phyloP scores from a whole-genome alignment of 2,113 vertebrate genomes.

The Gallinago paraguaiae region DNA sequence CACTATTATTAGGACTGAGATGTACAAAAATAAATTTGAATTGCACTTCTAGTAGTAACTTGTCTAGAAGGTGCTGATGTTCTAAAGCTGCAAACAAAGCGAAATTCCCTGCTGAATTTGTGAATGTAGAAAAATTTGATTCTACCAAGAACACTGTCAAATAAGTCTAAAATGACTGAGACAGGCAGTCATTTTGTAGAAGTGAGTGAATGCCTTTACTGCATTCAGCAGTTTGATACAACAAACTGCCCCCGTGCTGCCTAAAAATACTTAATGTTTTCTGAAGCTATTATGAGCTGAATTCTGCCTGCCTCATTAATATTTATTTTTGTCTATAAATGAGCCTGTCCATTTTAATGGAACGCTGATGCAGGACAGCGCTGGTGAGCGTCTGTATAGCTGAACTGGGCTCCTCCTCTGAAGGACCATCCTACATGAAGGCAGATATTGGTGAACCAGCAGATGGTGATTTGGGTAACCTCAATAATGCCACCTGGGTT shows the following conservation, averaged over 20 bases:
- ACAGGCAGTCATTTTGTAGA: neutral
- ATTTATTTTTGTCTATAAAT: neutral
- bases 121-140: constrained; percentile 6
- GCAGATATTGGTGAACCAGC: neutral
- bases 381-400: neutral
- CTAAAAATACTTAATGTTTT: neutral
- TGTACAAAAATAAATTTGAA: neutral
- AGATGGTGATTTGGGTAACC: neutral
- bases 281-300: neutral
- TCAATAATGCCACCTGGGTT: neutral
- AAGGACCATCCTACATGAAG: neutral
- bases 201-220: neutral
- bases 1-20: neutral
- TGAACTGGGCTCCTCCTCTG: neutral
- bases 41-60: neutral
- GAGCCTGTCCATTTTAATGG: neutral
- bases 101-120: constrained; percentile 24
- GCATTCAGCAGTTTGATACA: neutral
- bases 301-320: neutral
- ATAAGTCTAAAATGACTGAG: neutral
- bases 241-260: neutral
- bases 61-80: neutral
- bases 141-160: neutral
- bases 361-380: neutral
- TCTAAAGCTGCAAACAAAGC: neutral